phyloP scores from a whole-genome alignment of 2,888 invertebrate species.

The Eupeodes luniger region DNA sequence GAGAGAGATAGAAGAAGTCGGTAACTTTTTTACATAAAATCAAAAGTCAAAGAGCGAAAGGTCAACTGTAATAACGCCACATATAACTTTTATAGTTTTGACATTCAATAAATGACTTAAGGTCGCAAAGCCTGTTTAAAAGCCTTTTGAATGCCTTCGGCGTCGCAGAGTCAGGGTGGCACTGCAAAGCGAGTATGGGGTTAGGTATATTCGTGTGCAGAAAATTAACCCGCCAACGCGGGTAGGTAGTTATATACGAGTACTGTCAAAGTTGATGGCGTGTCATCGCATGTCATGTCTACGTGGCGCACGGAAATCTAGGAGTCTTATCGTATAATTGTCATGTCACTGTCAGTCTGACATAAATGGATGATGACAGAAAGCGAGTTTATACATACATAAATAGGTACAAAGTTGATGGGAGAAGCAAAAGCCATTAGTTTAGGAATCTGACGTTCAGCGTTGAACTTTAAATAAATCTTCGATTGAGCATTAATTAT shows the following conservation, averaged over 20 bases:
- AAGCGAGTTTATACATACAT: background rate
- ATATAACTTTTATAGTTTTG: constrained; percentile 32
- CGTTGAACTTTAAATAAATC: constrained; percentile 45
- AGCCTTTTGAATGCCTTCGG: background rate
- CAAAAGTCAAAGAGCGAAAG: constrained; percentile 25
- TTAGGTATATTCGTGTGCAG: constrained; percentile 27
- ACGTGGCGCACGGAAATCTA: constrained; percentile 34
- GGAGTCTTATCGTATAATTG: constrained; percentile 50
- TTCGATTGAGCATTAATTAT: constrained; percentile 21
- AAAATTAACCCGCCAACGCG: constrained; percentile 30
- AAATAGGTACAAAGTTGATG: background rate
- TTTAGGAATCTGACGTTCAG: constrained; percentile 7
- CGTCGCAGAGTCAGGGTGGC: background rate
- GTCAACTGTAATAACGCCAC: constrained; percentile 25
- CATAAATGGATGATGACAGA: constrained; percentile 42
- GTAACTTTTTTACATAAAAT: background rate
- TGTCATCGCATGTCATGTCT: constrained; percentile 64
- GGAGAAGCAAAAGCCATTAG: constrained; percentile 7
- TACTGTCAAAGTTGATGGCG: constrained; percentile 44
- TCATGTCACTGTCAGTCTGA: constrained; percentile 57
- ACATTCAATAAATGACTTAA: constrained; percentile 1
- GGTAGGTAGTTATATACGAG: background rate
- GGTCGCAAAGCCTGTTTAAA: background rate
- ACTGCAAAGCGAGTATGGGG: background rate
- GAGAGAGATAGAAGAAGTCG: too few species aligned